Percentiles rank a stretch among this genome's conserved stretches.
Evolutionary conservation across 2,113 vertebrate species (phyloP).

Genomic region (Riparia riparia): DNA sequence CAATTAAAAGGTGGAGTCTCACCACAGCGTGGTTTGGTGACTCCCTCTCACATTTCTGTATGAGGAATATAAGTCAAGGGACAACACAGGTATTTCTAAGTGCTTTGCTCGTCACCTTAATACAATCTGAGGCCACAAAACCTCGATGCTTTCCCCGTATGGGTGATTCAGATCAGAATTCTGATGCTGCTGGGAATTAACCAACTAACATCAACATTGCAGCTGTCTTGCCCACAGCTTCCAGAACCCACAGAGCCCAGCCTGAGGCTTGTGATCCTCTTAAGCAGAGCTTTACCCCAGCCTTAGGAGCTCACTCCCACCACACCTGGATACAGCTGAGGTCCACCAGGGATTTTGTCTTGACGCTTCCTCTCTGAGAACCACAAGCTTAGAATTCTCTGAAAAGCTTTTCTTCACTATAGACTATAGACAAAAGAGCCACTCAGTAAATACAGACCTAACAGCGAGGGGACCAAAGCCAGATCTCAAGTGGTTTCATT

Average conservation of each 20-base stretch:
- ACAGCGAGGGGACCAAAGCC: neutral
- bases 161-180: neutral
- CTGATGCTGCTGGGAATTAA: neutral
- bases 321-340: neutral
- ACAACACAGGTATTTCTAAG: neutral
- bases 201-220: neutral
- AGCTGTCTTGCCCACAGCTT: neutral
- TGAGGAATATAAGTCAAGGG: neutral
- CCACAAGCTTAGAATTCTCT: neutral
- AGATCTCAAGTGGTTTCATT: neutral
- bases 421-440: neutral
- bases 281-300: neutral
- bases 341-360: neutral
- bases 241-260: neutral
- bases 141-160: rapidly evolving
- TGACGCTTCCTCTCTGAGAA: neutral
- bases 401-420: neutral
- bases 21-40: neutral
- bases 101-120: neutral
- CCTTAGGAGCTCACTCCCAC: neutral
- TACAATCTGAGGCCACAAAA: neutral
- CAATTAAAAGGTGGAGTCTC: neutral
- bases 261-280: neutral
- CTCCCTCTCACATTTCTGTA: rapidly evolving
- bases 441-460: neutral